Evolutionary conservation across 2,888 invertebrate genomes (phyloP), one percentile per base, ranked within the genome.

Genomic region (Meiosimyza platycephala): DNA sequence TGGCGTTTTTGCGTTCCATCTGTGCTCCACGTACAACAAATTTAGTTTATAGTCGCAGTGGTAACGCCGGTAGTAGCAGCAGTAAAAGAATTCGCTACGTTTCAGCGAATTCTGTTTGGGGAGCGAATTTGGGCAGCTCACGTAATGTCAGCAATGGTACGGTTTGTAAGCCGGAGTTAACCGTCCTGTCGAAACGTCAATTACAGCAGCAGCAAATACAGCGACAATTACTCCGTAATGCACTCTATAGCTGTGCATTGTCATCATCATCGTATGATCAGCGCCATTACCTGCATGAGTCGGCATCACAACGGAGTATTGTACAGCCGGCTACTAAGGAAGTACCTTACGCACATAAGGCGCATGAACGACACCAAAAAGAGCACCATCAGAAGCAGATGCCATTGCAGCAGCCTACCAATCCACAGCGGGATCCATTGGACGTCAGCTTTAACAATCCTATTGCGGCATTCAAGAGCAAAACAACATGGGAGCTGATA

Each of bases 401-500:
- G n/a, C 54, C 60, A 47, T 51, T 67, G 63, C 80, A 83, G 13
- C 78, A 75, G n/a, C 79, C 81, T 6, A 77, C 79, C 9, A 76
- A 79, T 50, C 83, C 85, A 11, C 84, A 83, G 74, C 82, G 85
- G 13, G 95, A 95, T 88, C 92, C 93, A 3, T 89, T 96, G 80
- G 96, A 97, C 88, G 91, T 94, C 77, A 90, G 90, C 79, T 99
- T 99, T 89, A 92, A 92, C 88, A 94, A 96, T 90, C 93, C 95
- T 40, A 90, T 92, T 81, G 96, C 96, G 79, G 95, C 98, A 40
- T 99, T 96, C 90, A 95, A 96, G 88, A 97, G 97, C 89, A 98
- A 98, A 90, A 96, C 95, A 81, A 97, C 95, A 79, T 92, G 91
- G 89, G 98, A 99, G 88, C 90, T 99, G 79, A 85, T 97, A 68